phyloP scores from a whole-genome alignment of 2,888 invertebrate species.

The Spisula subtruncata region DNA sequence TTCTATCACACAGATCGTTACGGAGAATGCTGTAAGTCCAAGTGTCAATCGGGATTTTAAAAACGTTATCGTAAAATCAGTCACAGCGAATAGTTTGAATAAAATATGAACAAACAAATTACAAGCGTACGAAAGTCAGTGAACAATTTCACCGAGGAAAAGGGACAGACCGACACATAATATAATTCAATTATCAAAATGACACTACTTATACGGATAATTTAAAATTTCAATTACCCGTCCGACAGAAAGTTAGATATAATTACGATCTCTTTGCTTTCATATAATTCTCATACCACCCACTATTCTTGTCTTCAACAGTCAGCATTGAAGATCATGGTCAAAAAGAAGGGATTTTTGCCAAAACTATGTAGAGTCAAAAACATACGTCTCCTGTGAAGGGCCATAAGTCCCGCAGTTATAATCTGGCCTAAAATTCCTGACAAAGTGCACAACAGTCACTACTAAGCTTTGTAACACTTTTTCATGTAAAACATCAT shows the following conservation, averaged over 20 bases:
- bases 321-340: not conserved
- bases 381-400: too few relatives aligned
- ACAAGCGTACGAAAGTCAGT: conserved; percentile 11
- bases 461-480: too few relatives aligned
- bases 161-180: conserved; percentile 22
- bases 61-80: conserved; percentile 22
- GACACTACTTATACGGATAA: conserved; percentile 48
- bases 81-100: not conserved
- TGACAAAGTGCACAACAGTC: too few relatives aligned
- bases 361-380: too few relatives aligned
- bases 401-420: too few relatives aligned
- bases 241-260: not conserved
- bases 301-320: conserved; percentile 7
- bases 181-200: conserved; percentile 57
- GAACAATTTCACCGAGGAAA: conserved; percentile 26
- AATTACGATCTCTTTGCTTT: not conserved
- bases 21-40: conserved; percentile 4
- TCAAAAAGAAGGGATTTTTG: not conserved
- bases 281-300: not conserved
- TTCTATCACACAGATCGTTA: not conserved
- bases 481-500: not conserved
- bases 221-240: conserved; percentile 52
- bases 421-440: too few relatives aligned
- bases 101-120: conserved; percentile 4
- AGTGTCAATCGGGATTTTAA: conserved; percentile 2